phyloP scores from a whole-genome alignment of 2,888 invertebrate genomes.

The Steromphala cineraria region DNA sequence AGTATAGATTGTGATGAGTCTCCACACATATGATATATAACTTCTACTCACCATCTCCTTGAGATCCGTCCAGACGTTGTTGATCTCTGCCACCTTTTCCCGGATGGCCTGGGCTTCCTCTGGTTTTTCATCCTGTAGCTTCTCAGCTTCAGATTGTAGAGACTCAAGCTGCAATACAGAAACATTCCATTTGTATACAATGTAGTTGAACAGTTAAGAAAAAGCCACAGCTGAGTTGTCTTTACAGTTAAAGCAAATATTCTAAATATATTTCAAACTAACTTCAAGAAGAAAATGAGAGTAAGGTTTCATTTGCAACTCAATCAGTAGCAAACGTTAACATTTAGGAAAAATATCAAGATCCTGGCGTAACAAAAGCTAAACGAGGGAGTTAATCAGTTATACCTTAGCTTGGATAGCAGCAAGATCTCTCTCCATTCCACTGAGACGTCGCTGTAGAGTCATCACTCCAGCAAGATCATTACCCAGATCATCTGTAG shows the following conservation, averaged over 20 bases:
- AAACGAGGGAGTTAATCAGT: too few species aligned
- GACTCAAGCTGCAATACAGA: conserved; percentile 82
- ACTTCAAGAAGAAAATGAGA: too few species aligned
- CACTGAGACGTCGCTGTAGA: conserved; percentile 93
- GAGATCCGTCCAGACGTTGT: conserved; percentile 95
- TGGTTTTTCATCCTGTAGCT: conserved; percentile 94
- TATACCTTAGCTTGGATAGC: conserved; percentile 94
- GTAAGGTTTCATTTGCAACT: too few species aligned
- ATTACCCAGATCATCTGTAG: conserved; percentile 97
- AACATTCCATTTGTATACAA: neutral
- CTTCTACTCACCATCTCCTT: conserved; percentile 86
- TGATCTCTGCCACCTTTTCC: conserved; percentile 91
- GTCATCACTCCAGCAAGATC: conserved; percentile 98
- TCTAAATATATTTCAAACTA: too few species aligned
- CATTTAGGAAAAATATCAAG: too few species aligned
- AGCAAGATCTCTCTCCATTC: conserved; percentile 98
- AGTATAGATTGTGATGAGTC: too few species aligned
- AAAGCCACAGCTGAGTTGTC: too few species aligned
- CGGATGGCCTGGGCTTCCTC: conserved; percentile 79
- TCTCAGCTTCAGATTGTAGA: conserved; percentile 93
- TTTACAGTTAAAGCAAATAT: too few species aligned
- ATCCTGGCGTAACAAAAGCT: too few species aligned
- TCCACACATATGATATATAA: too few species aligned
- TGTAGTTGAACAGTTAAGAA: neutral
- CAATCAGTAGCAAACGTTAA: too few species aligned